These are phyloP conservation scores for Podilymbus podiceps DNA, from an alignment of 2,113 vertebrate species.

Conservation along the genomic window DNA sequence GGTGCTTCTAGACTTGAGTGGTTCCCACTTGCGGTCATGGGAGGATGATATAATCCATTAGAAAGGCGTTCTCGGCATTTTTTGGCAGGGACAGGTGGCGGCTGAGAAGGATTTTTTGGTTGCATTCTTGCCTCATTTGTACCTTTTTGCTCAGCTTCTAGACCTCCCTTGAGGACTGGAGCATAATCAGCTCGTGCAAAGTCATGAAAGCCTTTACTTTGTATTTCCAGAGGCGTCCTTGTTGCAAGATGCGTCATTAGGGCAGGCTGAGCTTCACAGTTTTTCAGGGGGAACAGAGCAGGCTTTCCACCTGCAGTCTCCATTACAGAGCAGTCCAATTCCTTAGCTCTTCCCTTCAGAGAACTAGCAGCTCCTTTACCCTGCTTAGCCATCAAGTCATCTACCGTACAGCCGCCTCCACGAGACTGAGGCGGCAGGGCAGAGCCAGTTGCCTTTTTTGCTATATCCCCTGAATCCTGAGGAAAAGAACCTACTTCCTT, in stretches of 20 bases:
- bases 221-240: conserved; percentile 68
- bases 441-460: conserved; percentile 33
- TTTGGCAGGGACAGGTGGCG: conserved; percentile 94
- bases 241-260: conserved; percentile 21
- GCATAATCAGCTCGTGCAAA: conserved; percentile 44
- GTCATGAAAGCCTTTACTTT: conserved; percentile 55
- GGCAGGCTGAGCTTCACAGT: conserved; percentile 46
- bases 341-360: conserved; percentile 58
- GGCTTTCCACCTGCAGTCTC: not conserved
- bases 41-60: conserved; percentile 83
- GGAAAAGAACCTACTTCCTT: conserved; percentile 53
- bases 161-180: conserved; percentile 58
- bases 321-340: not conserved
- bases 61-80: conserved; percentile 90
- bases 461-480: conserved; percentile 56
- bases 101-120: conserved; percentile 85
- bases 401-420: not conserved
- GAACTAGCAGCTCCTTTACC: conserved; percentile 60
- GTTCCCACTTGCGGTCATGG: conserved; percentile 42
- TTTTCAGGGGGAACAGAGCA: conserved; percentile 7
- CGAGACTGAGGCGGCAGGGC: not conserved
- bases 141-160: conserved; percentile 54
- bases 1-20: conserved; percentile 75
- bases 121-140: conserved; percentile 74
- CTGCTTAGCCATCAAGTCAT: conserved; percentile 54